phyloP scores from a whole-genome alignment of 2,888 invertebrate species.

The Dynastes grantii region DNA sequence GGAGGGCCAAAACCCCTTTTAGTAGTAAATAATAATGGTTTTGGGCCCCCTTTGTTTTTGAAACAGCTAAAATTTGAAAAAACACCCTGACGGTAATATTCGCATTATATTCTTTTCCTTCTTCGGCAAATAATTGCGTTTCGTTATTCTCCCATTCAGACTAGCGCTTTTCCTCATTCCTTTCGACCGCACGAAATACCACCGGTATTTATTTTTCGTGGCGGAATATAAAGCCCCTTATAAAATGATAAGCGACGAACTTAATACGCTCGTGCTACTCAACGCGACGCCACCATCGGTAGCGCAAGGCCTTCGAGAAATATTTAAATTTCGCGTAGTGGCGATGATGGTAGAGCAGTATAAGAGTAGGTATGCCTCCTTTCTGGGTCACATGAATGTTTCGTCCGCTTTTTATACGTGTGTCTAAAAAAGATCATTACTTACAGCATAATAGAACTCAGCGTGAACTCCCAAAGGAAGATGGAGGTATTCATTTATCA shows the following conservation, averaged over 20 bases:
- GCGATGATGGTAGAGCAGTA: neutral
- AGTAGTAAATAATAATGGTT: too few relatives aligned
- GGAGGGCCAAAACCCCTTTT: too few relatives aligned
- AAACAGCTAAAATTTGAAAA: too few relatives aligned
- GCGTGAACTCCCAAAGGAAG: conserved; percentile 56
- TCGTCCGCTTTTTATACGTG: conserved; percentile 39
- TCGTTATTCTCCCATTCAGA: conserved; percentile 12
- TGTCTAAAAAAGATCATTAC: conserved; percentile 55
- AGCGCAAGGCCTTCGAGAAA: conserved; percentile 17
- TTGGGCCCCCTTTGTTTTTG: too few relatives aligned
- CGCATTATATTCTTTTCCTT: conserved; percentile 6
- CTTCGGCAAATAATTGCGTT: conserved; percentile 26
- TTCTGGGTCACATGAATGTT: conserved; percentile 36
- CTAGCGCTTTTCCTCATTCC: conserved; percentile 2
- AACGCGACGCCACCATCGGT: neutral
- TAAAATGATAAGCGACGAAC: conserved; percentile 35
- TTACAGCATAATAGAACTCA: conserved; percentile 56
- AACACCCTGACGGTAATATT: neutral
- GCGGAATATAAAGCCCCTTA: conserved; percentile 35
- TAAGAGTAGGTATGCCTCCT: conserved; percentile 22
- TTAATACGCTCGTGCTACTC: conserved; percentile 9
- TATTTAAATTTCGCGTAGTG: conserved; percentile 41
- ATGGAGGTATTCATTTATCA: conserved; percentile 57
- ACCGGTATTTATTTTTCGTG: conserved; percentile 15
- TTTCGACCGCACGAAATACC: neutral